Evolutionary conservation across 2,797 vertebrate genomes (phyloP).

Genomic region (Acanthornis magna): DNA sequence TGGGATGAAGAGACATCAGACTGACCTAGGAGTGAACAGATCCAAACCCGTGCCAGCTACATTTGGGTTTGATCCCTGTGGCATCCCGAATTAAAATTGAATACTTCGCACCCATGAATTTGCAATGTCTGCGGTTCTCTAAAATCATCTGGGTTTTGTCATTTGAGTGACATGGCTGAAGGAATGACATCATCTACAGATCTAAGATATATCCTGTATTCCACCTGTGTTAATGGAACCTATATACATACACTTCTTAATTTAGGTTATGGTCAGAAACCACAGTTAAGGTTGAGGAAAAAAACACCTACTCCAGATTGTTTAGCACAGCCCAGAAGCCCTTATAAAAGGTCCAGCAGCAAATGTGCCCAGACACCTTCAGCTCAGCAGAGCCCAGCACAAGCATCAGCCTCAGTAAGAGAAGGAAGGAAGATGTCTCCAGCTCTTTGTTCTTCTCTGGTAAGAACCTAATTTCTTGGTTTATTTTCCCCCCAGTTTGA

Average conservation of each 20-base stretch:
- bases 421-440: neutral
- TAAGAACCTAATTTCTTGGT: neutral
- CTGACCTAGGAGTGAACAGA: fast-evolving
- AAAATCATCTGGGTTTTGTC: neutral
- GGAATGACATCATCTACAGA: neutral
- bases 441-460: neutral
- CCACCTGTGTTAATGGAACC: conserved; percentile 37
- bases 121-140: neutral
- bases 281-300: neutral
- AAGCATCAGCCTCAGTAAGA: neutral
- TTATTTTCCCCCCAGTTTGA: fast-evolving
- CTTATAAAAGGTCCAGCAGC: conserved; percentile 48
- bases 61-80: neutral
- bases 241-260: neutral
- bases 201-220: conserved; percentile 19
- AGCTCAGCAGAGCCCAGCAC: neutral
- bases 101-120: neutral
- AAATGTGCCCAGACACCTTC: neutral
- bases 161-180: neutral
- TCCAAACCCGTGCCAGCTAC: neutral
- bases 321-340: conserved; percentile 6
- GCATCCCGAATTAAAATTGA: neutral
- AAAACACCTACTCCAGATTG: conserved; percentile 6
- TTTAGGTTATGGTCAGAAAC: conserved; percentile 35
- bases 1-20: neutral